Percentiles rank a stretch among this genome's conserved stretches.
phyloP scores from a whole-genome alignment of 2,113 vertebrate genomes.

The Tinamus guttatus region DNA sequence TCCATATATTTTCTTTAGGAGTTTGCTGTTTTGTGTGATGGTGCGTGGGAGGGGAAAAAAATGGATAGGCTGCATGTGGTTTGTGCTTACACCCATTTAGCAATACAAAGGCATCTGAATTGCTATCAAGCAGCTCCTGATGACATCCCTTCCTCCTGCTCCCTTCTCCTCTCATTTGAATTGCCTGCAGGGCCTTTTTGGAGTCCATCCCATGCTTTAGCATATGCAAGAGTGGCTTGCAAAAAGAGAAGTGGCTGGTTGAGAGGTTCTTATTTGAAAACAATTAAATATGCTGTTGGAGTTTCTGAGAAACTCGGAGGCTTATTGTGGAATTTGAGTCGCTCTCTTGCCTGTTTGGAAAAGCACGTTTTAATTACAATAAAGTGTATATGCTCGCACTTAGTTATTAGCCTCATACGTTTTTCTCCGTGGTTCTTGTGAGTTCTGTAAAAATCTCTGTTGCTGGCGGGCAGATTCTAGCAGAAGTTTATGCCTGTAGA shows the following conservation, averaged over 20 bases:
- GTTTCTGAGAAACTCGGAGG: constrained; percentile 39
- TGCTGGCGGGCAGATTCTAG: constrained; percentile 66
- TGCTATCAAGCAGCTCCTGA: not conserved
- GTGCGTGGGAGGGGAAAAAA: constrained; percentile 18
- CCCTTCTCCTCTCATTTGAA: not conserved
- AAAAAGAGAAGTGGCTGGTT: constrained; percentile 8
- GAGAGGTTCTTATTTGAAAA: constrained; percentile 51
- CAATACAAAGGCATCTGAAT: not conserved
- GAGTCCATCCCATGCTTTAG: not conserved
- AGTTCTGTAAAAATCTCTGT: constrained; percentile 52
- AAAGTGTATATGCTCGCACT: constrained; percentile 27
- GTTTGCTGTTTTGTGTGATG: not conserved
- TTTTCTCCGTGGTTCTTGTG: constrained; percentile 17
- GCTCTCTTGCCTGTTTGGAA: constrained; percentile 18
- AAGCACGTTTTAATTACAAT: constrained; percentile 33
- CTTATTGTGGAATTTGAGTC: constrained; percentile 42
- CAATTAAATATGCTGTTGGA: constrained; percentile 40
- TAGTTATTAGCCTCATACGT: constrained; percentile 35
- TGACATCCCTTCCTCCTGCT: constrained; percentile 4
- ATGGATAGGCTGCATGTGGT: not conserved
- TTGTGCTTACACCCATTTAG: constrained; percentile 10
- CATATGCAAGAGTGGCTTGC: not conserved
- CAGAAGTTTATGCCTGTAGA: constrained; percentile 70
- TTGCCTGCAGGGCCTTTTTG: constrained; percentile 52
- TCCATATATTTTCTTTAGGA: not conserved